Base-by-base conservation (phyloP, 2,113 vertebrate species). In the Guaruba guarouba region DNA sequence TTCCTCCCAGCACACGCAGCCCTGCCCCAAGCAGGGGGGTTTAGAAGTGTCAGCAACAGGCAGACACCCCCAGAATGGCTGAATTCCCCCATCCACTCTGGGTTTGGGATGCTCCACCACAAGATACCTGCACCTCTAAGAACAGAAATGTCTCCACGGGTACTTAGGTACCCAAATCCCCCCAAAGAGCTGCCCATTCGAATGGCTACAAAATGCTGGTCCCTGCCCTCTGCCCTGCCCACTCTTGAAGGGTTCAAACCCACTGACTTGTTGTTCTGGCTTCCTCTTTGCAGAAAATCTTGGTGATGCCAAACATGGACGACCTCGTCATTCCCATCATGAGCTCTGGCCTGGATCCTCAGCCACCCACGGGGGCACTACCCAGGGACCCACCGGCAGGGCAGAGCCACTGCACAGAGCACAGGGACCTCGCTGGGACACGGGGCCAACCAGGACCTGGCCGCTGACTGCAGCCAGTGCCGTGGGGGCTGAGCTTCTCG, bases 301-400 rank as follows among this genome's bases (percentile, higher is more conserved):
- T 99, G 97, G 99, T 99, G 59, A 98, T 99, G 97, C 98, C 99
- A 49, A 99, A 99, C 97, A 99, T 99, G 99, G 99, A 99, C 1
- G 99, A 99, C 84, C 97, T 99, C 92, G 98, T 98, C 92, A 48
- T 99, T 25, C 98, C 99, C 31, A 97, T 99, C 93, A 99, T 99
- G 99, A 92, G 96, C 67, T 98, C 98, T 4, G 97, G 94, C 39
- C 66, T 98, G 91, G 98, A 98, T 22, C 88, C 86, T 52, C 96
- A 92, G 66, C 88, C 69, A 13, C 91, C 92, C 54, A 4, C 55
- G 3, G 67, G 13, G 16, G 95, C 41, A 23, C 82, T 70, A 39
- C 94, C 94, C 33, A 88, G 24, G 13, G 96, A 96, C 46, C 92
- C 48, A 3, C 96, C 94, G 76, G 89, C 94, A 3, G 14, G 48